Evolutionary conservation across 2,888 invertebrate species (phyloP), one percentile per base, ranked within the genome.

Genomic region (Scelioninae gen. 2): DNA sequence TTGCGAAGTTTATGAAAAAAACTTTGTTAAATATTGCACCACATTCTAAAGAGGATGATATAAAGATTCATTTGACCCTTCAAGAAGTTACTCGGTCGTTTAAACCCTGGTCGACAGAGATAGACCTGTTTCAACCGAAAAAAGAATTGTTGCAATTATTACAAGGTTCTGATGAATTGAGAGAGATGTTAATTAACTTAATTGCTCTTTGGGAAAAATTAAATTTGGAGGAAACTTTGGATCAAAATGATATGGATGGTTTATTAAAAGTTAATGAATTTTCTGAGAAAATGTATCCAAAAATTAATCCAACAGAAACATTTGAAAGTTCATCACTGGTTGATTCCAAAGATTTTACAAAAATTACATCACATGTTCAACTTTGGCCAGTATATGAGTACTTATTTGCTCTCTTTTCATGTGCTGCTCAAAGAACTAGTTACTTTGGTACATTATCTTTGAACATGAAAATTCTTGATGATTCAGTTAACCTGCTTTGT

Each of bases 301-400:
- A n/a, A n/a, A n/a, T n/a, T n/a, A n/a, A n/a, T n/a, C n/a, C n/a
- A n/a, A n/a, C n/a, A n/a, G n/a, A n/a, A n/a, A n/a, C n/a, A n/a
- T n/a, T n/a, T n/a, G n/a, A n/a, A n/a, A n/a, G n/a, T n/a, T n/a
- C n/a, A n/a, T n/a, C n/a, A n/a, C n/a, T n/a, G n/a, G n/a, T 45
- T 52, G 61, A 19, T 57, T 53, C 52, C n/a, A 75, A 77, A 67
- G 73, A 80, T 11, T 57, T 78, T 1, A 73, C 68, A 0, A 78
- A 82, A 1, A 73, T 87, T 16, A 79, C 83, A 7, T 63, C 83
- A 41, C 79, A 86, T 7, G 87, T 79, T 79, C 86, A 89, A 80
- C 79, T 91, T 2, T 83, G 91, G 74, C 92, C 92, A 69, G 80
- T 90, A 39, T 90, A 90, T 75, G 87, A 89, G 10, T 89, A 89